Base-by-base conservation (phyloP, 2,113 vertebrate species). In the Prietella phreatophila region DNA sequence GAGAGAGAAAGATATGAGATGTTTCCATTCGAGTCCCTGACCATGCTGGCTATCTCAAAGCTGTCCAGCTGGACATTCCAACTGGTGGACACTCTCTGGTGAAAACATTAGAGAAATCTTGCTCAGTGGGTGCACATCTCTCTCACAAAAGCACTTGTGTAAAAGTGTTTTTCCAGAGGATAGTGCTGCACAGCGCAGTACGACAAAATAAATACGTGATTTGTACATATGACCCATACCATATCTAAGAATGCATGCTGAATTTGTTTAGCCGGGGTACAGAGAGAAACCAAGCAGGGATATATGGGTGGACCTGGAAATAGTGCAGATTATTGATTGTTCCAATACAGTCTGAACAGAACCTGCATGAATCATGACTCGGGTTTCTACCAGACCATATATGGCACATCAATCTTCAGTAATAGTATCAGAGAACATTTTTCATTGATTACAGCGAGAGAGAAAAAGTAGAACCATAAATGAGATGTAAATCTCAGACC, bases 121-220 rank as follows among this genome's bases (percentile, higher is more conserved):
- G 11, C 81, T 84, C 89, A 90, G 53, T 92, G 93, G 89, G 81
- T 93, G 93, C 91, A 89, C 92, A 93, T 94, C 56, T 61, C 33
- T 33, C 56, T 36, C 80, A 36, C 79, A 60, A 81, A 81, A 20
- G 30, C 30, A 27, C 22, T 82, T 61, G 27, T 30, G 30, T 80
- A n/a, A 80, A 56, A 80, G 6, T 13, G 20, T 60, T 81, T 82
- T 36, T 36, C n/a, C 10, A 81, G 53, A 56, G 78, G 50, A 55
- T 15, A 20, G 55, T 58, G 53, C 50, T 33, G 50, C 56, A 58
- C 15, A 20, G 30, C 0, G 14, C 17, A 5, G 22, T 14, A 47
- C 1, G 4, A 58, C 33, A 19, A 80, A 55, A 50, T 11, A n/a
- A 80, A 33, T 33, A n/a, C 4, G 0, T 5, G 33, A 61, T 42